phyloP scores from a whole-genome alignment of 1,140 invertebrate genomes.

The Caenorhabditis elegans region DNA sequence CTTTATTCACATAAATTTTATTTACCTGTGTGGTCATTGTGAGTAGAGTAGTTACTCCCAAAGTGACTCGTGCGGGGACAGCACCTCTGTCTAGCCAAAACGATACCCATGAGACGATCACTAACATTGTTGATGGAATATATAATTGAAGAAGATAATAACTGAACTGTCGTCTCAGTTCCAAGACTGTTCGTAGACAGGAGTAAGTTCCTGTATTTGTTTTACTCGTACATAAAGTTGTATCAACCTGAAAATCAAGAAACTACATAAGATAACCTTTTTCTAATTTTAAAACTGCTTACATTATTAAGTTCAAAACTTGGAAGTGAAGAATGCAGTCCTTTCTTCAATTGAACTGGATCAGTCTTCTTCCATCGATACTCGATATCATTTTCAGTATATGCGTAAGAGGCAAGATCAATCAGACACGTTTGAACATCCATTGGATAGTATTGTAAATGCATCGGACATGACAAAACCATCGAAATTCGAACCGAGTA shows the following conservation, averaged over 20 bases:
- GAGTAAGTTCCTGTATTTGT: slow-evolving; percentile 50
- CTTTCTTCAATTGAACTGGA: slow-evolving; percentile 90
- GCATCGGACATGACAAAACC: slow-evolving; percentile 89
- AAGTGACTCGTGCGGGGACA: slow-evolving; percentile 52
- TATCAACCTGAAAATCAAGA: slow-evolving; percentile 76
- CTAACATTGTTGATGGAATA: slow-evolving; percentile 69
- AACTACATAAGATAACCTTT: no score
- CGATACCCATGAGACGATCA: slow-evolving; percentile 66
- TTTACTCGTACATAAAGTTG: slow-evolving; percentile 69
- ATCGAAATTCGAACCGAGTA: slow-evolving; percentile 79
- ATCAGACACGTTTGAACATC: slow-evolving; percentile 89
- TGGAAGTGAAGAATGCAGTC: slow-evolving; percentile 79
- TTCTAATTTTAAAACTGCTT: neutral
- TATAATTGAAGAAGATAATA: slow-evolving; percentile 87
- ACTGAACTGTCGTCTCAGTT: slow-evolving; percentile 55
- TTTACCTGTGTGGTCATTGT: slow-evolving; percentile 46
- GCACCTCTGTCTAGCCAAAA: slow-evolving; percentile 34
- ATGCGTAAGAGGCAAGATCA: slow-evolving; percentile 76
- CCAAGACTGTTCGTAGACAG: slow-evolving; percentile 43
- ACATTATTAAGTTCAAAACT: slow-evolving; percentile 81
- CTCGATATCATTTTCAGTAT: slow-evolving; percentile 61
- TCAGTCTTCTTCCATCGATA: slow-evolving; percentile 83
- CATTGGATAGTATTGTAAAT: slow-evolving; percentile 82
- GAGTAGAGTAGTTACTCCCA: slow-evolving; percentile 39
- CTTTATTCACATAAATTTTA: no score